These are phyloP conservation scores for Eupithecia centaureata DNA, from an alignment of 2,888 invertebrate species.

Conservation along the genomic window DNA sequence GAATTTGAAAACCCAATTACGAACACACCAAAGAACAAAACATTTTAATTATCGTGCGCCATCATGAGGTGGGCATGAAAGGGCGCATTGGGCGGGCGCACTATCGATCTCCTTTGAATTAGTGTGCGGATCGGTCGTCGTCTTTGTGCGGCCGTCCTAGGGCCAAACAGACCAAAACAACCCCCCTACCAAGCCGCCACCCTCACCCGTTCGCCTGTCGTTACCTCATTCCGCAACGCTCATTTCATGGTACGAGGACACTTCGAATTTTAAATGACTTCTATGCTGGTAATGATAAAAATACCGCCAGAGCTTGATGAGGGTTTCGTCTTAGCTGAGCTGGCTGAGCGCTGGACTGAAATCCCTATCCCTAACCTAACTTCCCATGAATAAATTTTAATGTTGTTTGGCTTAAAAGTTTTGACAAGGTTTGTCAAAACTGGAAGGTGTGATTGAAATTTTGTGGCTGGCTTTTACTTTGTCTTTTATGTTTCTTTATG, in stretches of 20 bases:
- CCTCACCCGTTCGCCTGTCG: conserved; percentile 63
- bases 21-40: conserved; percentile 49
- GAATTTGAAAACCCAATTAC: conserved; percentile 28
- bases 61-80: conserved; percentile 74
- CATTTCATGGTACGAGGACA: conserved; percentile 62
- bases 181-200: conserved; percentile 54
- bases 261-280: conserved; percentile 54
- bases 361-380: not conserved
- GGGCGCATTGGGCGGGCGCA: conserved; percentile 76
- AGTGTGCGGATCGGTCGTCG: conserved; percentile 82
- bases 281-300: conserved; percentile 43
- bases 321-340: conserved; percentile 24
- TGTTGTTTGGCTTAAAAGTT: not conserved
- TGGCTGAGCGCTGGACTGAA: conserved; percentile 21
- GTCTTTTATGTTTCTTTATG: not conserved
- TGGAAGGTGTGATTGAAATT: not conserved
- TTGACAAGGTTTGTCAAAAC: too few species aligned
- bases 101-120: conserved; percentile 84
- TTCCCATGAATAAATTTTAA: not conserved
- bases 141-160: conserved; percentile 82
- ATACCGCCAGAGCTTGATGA: conserved; percentile 29
- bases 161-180: conserved; percentile 84
- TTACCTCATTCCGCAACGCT: conserved; percentile 65
- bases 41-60: conserved; percentile 71
- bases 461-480: not conserved